A percentile compares a stretch with the other conserved stretches of the same genome.
phyloP scores from a whole-genome alignment of 2,888 invertebrate genomes.

The Tiliacea aurago region DNA sequence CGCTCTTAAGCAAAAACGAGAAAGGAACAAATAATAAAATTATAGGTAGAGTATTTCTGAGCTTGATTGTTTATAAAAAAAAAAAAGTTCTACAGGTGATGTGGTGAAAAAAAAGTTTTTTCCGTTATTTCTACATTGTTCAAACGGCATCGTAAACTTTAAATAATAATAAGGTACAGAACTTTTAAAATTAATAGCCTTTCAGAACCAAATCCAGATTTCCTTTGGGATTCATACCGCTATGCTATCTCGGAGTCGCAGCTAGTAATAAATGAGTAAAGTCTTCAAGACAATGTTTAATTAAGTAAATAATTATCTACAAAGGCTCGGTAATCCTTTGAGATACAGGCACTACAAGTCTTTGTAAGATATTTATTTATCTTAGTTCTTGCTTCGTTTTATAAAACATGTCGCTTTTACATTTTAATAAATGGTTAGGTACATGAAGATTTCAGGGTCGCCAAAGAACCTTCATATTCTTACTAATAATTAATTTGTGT shows the following conservation, averaged over 20 bases:
- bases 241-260: slow-evolving; percentile 10
- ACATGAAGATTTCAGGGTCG: neutral
- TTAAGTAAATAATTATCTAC: slow-evolving; percentile 41
- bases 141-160: too few relatives aligned
- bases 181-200: slow-evolving; percentile 24
- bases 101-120: too few relatives aligned
- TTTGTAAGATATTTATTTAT: slow-evolving; percentile 23
- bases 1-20: too few relatives aligned
- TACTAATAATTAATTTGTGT: too few relatives aligned
- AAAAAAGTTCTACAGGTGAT: too few relatives aligned
- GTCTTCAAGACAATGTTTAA: slow-evolving; percentile 32
- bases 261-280: slow-evolving; percentile 31
- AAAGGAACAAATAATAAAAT: too few relatives aligned
- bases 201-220: neutral
- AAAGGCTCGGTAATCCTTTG: slow-evolving; percentile 35
- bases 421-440: neutral
- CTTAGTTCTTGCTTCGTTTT: neutral
- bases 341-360: slow-evolving; percentile 38
- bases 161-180: too few relatives aligned
- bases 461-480: neutral
- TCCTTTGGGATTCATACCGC: slow-evolving; percentile 6
- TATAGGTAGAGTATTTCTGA: too few relatives aligned
- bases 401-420: neutral
- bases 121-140: too few relatives aligned
- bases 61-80: too few relatives aligned